phyloP scores from a whole-genome alignment of 2,888 invertebrate genomes.

The Acronicta leporina region DNA sequence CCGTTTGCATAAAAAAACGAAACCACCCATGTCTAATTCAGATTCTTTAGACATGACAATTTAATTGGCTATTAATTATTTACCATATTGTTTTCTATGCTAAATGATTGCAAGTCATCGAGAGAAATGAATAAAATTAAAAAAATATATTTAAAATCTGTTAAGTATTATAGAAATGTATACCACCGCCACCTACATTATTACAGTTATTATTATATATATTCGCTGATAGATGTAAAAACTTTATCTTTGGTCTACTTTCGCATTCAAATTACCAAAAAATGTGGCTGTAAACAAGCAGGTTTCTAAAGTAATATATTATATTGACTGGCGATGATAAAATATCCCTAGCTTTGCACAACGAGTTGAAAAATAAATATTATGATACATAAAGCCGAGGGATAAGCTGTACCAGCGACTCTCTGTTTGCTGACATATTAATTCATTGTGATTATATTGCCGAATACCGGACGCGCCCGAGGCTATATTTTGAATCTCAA shows the following conservation, averaged over 20 bases:
- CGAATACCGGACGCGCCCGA: constrained; percentile 31
- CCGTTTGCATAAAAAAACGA: too few relatives aligned
- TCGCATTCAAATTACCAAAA: constrained; percentile 9
- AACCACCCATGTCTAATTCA: too few relatives aligned
- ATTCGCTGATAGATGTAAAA: constrained; percentile 4
- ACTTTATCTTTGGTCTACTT: not conserved
- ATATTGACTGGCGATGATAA: constrained; percentile 37
- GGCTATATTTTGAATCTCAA: constrained; percentile 23
- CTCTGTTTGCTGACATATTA: constrained; percentile 41
- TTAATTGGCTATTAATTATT: too few relatives aligned
- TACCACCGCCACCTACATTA: not conserved
- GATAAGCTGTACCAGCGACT: constrained; percentile 36
- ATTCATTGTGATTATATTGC: constrained; percentile 41
- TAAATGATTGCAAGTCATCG: too few relatives aligned
- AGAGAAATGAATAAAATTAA: not conserved
- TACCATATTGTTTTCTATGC: too few relatives aligned
- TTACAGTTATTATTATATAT: too few relatives aligned
- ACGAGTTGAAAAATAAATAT: constrained; percentile 44
- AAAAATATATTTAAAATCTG: not conserved
- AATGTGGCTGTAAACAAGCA: constrained; percentile 21
- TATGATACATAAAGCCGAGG: constrained; percentile 37
- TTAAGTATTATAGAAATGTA: too few relatives aligned
- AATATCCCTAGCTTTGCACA: constrained; percentile 31
- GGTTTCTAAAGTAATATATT: constrained; percentile 30
- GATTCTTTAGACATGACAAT: too few relatives aligned